Evolutionary conservation across 2,797 vertebrate genomes (phyloP).

Genomic region (Peromyscus attwateri): DNA sequence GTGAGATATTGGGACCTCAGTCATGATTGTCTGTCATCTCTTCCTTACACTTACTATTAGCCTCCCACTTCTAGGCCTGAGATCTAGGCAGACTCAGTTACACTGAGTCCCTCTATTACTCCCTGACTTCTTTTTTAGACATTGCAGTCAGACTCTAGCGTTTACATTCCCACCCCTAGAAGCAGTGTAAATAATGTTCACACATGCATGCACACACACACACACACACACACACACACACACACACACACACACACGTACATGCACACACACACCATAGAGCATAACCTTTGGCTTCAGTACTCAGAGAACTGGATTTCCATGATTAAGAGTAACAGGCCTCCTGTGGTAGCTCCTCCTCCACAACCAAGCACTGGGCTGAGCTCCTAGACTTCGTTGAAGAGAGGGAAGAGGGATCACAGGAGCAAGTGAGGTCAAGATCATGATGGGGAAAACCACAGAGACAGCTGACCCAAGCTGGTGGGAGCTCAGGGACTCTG

Average conservation of each 20-base stretch:
- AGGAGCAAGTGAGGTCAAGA: no score
- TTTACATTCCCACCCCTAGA: neutral
- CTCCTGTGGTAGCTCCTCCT: no score
- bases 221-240: neutral
- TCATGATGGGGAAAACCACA: no score
- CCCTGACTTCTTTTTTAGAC: constrained; percentile 15
- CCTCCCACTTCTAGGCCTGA: neutral
- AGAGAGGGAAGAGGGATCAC: no score
- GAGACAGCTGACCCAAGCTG: no score
- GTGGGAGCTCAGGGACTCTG: no score
- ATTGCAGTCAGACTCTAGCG: neutral
- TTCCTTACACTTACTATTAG: neutral
- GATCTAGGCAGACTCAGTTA: neutral
- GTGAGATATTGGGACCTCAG: constrained; percentile 3
- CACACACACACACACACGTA: neutral
- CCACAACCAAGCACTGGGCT: no score
- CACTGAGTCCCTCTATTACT: neutral
- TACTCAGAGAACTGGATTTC: neutral
- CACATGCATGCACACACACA: neutral
- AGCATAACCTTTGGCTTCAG: neutral
- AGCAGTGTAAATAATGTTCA: neutral
- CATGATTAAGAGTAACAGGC: neutral
- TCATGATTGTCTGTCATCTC: neutral
- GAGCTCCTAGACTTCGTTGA: no score
- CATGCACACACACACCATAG: neutral